A percentile compares a stretch with the other conserved stretches of the same genome.
phyloP scores from a whole-genome alignment of 2,113 vertebrate genomes.

The Baryphthengus martii region DNA sequence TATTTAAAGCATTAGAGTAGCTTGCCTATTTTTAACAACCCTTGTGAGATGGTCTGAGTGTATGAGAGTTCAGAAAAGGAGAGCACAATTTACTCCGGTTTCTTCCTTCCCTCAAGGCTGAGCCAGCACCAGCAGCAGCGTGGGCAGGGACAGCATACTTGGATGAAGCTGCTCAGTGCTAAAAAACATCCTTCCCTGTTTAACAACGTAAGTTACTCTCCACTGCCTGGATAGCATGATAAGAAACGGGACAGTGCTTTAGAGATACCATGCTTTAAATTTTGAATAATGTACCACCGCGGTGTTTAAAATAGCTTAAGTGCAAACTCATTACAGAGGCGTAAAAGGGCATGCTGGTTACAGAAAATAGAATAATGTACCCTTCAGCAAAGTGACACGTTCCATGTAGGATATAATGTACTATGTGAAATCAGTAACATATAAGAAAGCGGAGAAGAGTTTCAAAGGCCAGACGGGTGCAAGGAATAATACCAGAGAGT shows the following conservation, averaged over 20 bases:
- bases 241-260: neutral
- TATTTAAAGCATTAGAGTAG: neutral
- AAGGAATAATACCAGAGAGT: neutral
- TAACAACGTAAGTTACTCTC: neutral
- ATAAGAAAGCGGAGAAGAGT: neutral
- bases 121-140: neutral
- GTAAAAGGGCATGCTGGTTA: neutral
- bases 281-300: neutral
- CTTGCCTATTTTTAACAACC: neutral
- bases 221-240: neutral
- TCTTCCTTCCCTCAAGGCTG: neutral
- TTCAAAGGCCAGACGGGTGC: neutral
- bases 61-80: neutral
- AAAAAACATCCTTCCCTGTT: neutral
- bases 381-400: neutral
- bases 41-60: neutral
- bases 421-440: neutral
- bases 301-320: constrained; percentile 7
- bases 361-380: neutral
- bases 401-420: neutral
- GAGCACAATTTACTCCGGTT: neutral
- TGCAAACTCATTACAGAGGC: neutral
- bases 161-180: neutral
- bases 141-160: neutral
- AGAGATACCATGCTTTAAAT: neutral